These are phyloP conservation scores for Lepidocolaptes lacrymiger DNA, from an alignment of 2,797 vertebrate genomes.

Conservation along the genomic window DNA sequence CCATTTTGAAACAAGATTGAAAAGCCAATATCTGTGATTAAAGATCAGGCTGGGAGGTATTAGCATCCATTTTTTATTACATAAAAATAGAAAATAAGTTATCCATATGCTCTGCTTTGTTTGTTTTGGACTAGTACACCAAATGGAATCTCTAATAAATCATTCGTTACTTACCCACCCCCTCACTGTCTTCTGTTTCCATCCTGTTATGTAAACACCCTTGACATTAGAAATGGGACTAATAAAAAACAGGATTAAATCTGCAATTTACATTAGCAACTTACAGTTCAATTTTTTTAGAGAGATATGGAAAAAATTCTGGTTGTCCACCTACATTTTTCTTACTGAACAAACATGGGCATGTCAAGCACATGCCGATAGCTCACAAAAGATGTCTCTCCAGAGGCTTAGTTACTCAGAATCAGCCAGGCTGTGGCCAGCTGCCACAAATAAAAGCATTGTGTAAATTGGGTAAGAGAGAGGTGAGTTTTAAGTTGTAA, in stretches of 20 bases:
- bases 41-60: constrained; percentile 23
- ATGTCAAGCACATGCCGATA: background rate
- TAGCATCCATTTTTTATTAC: background rate
- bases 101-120: background rate
- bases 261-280: constrained; percentile 32
- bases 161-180: constrained; percentile 6
- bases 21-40: constrained; percentile 41
- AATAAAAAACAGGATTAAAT: constrained; percentile 43
- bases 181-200: constrained; percentile 25
- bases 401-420: constrained; percentile 12
- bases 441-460: constrained; percentile 5
- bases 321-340: constrained; percentile 40
- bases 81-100: constrained; percentile 16
- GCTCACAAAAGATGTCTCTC: background rate
- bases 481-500: constrained; percentile 9
- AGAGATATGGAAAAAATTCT: constrained; percentile 18
- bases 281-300: constrained; percentile 45
- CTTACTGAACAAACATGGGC: background rate
- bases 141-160: constrained; percentile 39
- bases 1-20: background rate
- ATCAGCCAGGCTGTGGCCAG: background rate
- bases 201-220: constrained; percentile 32
- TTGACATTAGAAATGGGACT: constrained; percentile 23
- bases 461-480: constrained; percentile 1
- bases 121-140: constrained; percentile 27